Evolutionary conservation across 2,797 vertebrate genomes (phyloP), one percentile per base, ranked within the genome.

Genomic region (Catharus ustulatus): DNA sequence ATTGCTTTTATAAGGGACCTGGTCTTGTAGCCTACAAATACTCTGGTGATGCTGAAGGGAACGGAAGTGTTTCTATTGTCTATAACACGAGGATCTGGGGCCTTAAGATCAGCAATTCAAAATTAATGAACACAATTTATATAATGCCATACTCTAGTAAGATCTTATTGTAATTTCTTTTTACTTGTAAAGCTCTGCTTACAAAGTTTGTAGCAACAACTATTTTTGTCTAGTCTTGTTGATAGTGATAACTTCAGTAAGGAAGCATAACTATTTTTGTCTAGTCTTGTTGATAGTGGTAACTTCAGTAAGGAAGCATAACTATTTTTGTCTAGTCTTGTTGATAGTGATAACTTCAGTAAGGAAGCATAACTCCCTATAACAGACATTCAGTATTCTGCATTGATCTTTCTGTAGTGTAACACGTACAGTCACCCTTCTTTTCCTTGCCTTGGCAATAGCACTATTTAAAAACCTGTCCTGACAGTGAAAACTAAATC

Each of bases 291-390:
- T 74, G 21, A 24, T 62, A 54, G 6, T 0, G 0, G 88, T 45
- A 77, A 32, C 13, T 64, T 88, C 17, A 26, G 17, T 43, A n/a
- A n/a, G n/a, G n/a, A n/a, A n/a, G n/a, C n/a, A n/a, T n/a, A n/a
- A n/a, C n/a, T n/a, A n/a, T n/a, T n/a, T n/a, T n/a, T n/a, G n/a
- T 63, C 29, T 57, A 9, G 11, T 13, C 5, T 42, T 63, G 21
- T 4, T 74, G 21, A 24, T 62, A 54, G 6, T 0, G 0, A 88
- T 45, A 77, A 32, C 13, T 64, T 88, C 17, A 26, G 17, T 43
- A 68, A 54, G 38, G 36, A 78, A 36, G 27, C 13, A 27, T 54
- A 11, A 3, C 12, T 72, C 11, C 0, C 0, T 42, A 1, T 17
- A 46, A 22, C 5, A 17, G 32, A 64, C 34, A 29, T 52, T 61